These are phyloP conservation scores for Lutra lutra DNA, from an alignment of 2,797 vertebrate genomes.

Conservation along the genomic window DNA sequence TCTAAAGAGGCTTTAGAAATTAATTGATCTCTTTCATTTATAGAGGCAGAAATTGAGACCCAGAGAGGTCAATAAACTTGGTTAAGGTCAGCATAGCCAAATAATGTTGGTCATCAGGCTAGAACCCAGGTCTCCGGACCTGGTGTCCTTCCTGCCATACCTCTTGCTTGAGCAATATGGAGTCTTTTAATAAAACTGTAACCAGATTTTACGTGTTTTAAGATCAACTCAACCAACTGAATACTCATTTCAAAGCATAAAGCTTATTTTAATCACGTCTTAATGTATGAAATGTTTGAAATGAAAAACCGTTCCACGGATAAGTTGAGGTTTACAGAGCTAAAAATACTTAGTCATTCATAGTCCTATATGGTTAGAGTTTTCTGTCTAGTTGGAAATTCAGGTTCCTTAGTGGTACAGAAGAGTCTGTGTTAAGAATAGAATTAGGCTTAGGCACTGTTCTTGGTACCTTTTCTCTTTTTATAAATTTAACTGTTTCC, in stretches of 20 bases:
- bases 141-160: not conserved
- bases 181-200: conserved; percentile 5
- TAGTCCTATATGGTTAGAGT: not conserved
- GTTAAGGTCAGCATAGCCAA: not conserved
- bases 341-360: conserved; percentile 30
- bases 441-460: not conserved
- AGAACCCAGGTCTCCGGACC: not conserved
- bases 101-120: not conserved
- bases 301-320: conserved; percentile 6
- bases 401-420: not conserved
- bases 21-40: conserved; percentile 20
- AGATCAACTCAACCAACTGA: not conserved
- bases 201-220: not conserved
- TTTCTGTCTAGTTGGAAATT: conserved; percentile 42
- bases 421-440: conserved; percentile 32
- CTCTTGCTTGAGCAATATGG: not conserved
- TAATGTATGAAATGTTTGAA: conserved; percentile 43
- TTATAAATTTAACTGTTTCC: conserved; percentile 42
- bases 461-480: conserved; percentile 30
- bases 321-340: conserved; percentile 18
- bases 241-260: conserved; percentile 1
- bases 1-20: not conserved
- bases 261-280: conserved; percentile 7
- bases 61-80: not conserved
- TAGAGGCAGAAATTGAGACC: not conserved